Conservation (phyloP, 1,140 invertebrate species). For the Colletes gigas region DNA sequence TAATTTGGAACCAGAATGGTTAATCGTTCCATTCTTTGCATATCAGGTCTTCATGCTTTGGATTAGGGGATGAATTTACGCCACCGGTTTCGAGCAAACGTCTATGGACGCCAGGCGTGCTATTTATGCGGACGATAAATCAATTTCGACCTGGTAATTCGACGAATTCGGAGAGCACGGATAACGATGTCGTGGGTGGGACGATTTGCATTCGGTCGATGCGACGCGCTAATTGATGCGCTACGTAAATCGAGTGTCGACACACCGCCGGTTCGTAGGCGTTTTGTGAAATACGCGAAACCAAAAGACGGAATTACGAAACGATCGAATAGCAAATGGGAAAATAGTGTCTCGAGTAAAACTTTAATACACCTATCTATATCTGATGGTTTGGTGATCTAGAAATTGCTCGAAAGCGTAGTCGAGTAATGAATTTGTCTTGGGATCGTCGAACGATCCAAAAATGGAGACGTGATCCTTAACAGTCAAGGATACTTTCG, state of each 20-base stretch:
- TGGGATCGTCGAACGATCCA: too few species aligned
- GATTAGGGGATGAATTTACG: neutral
- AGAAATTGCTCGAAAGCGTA: neutral
- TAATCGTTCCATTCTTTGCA: too few species aligned
- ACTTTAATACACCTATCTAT: neutral
- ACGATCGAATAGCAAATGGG: neutral
- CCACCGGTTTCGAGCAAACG: neutral
- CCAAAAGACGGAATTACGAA: neutral
- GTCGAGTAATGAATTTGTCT: too few species aligned
- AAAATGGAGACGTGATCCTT: too few species aligned
- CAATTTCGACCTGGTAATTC: constrained; percentile 16
- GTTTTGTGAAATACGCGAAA: constrained; percentile 18
- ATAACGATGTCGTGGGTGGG: constrained; percentile 9
- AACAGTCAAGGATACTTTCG: too few species aligned
- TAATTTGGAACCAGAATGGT: too few species aligned
- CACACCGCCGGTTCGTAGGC: neutral
- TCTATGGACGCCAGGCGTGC: neutral
- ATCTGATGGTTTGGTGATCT: neutral
- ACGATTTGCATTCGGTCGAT: constrained; percentile 13
- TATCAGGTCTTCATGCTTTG: neutral
- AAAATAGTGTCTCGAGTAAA: too few species aligned
- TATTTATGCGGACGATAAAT: constrained; percentile 21
- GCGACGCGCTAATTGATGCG: constrained; percentile 12
- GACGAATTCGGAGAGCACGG: constrained; percentile 12
- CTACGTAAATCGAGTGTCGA: constrained; percentile 10